Percentiles rank a stretch among this genome's conserved stretches.
Evolutionary conservation across 2,888 invertebrate genomes (phyloP).

Genomic region (Orchestes rusci): DNA sequence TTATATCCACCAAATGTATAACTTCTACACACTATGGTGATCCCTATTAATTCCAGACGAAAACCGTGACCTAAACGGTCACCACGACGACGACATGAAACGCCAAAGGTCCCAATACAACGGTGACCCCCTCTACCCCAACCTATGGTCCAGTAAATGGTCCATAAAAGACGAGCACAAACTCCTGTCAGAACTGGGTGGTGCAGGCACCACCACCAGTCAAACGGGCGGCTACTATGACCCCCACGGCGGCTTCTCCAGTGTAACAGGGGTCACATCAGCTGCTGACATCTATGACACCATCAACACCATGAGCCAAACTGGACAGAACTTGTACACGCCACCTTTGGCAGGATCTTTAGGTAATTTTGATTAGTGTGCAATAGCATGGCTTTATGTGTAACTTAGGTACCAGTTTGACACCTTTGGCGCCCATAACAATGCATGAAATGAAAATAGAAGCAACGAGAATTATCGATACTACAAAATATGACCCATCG

Average conservation of each 20-base stretch:
- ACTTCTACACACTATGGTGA: no score
- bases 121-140: conserved; percentile 83
- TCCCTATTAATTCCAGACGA: conserved; percentile 64
- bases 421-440: conserved; percentile 65
- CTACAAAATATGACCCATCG: conserved; percentile 39
- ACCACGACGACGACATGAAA: conserved; percentile 81
- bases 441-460: conserved; percentile 71
- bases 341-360: conserved; percentile 66
- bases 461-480: conserved; percentile 52
- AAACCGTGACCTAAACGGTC: conserved; percentile 81
- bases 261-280: conserved; percentile 45
- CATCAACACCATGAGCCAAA: conserved; percentile 66
- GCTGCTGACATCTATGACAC: conserved; percentile 57
- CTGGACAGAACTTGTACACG: conserved; percentile 66
- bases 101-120: conserved; percentile 82
- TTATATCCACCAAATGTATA: no score
- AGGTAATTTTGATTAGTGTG: conserved; percentile 45
- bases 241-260: conserved; percentile 49
- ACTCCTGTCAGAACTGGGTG: conserved; percentile 72
- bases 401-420: conserved; percentile 53
- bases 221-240: conserved; percentile 50
- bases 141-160: conserved; percentile 84
- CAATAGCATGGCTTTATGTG: conserved; percentile 6
- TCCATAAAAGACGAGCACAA: conserved; percentile 88
- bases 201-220: conserved; percentile 48